These are phyloP conservation scores for Pseudachorutes palmiensis DNA, from an alignment of 1,140 invertebrate genomes.

Conservation along the genomic window DNA sequence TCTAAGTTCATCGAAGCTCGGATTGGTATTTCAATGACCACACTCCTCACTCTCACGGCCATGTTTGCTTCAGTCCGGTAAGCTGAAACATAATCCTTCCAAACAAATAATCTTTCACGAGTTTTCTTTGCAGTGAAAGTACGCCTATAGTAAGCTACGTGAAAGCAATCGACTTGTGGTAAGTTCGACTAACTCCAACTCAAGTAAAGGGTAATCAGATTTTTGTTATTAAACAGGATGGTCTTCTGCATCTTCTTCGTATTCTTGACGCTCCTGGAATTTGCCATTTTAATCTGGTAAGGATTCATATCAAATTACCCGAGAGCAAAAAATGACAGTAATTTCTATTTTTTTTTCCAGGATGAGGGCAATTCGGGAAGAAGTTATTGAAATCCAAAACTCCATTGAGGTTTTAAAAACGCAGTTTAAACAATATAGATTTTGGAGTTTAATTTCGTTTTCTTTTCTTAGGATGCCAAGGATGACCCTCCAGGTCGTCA, in stretches of 20 bases:
- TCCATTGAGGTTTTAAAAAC: background rate
- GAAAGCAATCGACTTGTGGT: slow-evolving; percentile 23
- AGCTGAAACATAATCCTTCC: no score
- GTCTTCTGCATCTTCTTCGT: slow-evolving; percentile 60
- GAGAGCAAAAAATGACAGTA: slow-evolving; percentile 5
- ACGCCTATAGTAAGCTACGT: slow-evolving; percentile 29
- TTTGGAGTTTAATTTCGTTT: background rate
- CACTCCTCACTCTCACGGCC: slow-evolving; percentile 21
- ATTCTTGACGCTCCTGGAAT: slow-evolving; percentile 60
- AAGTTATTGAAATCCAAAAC: background rate
- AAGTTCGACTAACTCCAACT: background rate
- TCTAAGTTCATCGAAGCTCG: background rate
- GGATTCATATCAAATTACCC: background rate
- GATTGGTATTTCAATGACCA: slow-evolving; percentile 21
- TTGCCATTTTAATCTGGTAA: slow-evolving; percentile 48
- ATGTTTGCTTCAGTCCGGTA: slow-evolving; percentile 27
- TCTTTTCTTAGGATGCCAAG: background rate
- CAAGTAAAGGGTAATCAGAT: slow-evolving; percentile 39
- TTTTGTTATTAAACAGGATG: slow-evolving; percentile 47
- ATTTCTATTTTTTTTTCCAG: background rate
- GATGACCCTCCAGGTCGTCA: background rate
- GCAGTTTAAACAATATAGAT: background rate
- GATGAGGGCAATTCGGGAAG: slow-evolving; percentile 9
- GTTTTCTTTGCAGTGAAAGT: slow-evolving; percentile 20
- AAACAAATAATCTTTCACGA: no score